phyloP scores from a whole-genome alignment of 2,888 invertebrate genomes.

The Mellilla xanthometata region DNA sequence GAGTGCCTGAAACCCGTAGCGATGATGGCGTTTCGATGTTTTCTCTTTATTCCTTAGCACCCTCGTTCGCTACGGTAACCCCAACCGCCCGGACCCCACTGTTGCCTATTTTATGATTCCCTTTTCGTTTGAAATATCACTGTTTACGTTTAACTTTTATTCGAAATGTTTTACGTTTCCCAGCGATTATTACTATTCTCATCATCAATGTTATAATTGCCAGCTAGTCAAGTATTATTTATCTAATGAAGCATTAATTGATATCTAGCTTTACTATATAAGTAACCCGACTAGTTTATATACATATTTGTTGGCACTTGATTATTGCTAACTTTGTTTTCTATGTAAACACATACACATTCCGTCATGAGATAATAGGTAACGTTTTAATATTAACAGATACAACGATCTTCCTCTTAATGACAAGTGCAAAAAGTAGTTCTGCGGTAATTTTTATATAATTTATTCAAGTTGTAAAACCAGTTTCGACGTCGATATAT shows the following conservation, averaged over 20 bases:
- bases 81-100: slow-evolving; percentile 57
- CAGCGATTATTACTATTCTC: slow-evolving; percentile 22
- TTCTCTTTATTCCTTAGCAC: slow-evolving; percentile 67
- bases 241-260: slow-evolving; percentile 24
- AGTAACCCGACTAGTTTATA: slow-evolving; percentile 12
- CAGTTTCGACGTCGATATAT: slow-evolving; percentile 27
- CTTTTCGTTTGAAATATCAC: slow-evolving; percentile 41
- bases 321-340: slow-evolving; percentile 7
- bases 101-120: slow-evolving; percentile 46
- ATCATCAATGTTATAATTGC: slow-evolving; percentile 18
- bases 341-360: slow-evolving; percentile 7
- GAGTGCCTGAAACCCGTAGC: slow-evolving; percentile 45
- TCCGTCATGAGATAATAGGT: slow-evolving; percentile 15
- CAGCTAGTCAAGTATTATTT: slow-evolving; percentile 22
- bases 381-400: slow-evolving; percentile 12
- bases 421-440: slow-evolving; percentile 27
- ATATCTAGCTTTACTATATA: slow-evolving; percentile 18
- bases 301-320: neutral
- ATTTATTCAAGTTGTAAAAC: slow-evolving; percentile 28
- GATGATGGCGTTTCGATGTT: slow-evolving; percentile 65
- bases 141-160: slow-evolving; percentile 29
- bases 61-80: slow-evolving; percentile 64
- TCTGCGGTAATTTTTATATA: slow-evolving; percentile 25
- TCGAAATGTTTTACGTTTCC: slow-evolving; percentile 19
- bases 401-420: slow-evolving; percentile 18